Base-by-base conservation (phyloP, 2,888 invertebrate species). In the Lissonota sp. region DNA sequence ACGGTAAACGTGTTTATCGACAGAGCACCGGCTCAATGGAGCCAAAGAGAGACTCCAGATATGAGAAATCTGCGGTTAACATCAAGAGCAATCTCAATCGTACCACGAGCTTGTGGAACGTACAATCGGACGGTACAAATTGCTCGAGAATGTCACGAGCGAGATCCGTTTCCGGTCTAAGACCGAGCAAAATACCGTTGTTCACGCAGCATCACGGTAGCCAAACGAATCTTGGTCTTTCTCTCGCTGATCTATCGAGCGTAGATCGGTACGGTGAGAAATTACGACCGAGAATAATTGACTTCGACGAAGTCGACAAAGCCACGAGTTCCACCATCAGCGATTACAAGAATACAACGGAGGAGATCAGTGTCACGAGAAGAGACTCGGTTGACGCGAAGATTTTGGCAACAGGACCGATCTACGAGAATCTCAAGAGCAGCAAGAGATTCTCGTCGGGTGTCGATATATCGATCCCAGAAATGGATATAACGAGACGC, bases 241-340 rank as follows among this genome's bases (percentile, higher is more conserved):
- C 92, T 91, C 90, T 92, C 86, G 89, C 88, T 86, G 91, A 92
- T 91, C 90, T 92, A 88, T 87, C 88, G 26, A 82, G 84, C 57
- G 90, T 90, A 90, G 91, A 91, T 91, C 91, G 90, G 5, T 83
- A 80, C 80, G 87, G 62, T 79, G 91, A 91, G 90, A 75, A 79
- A 62, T 70, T 49, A 8, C 69, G 79, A 10, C 82, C 79, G 6
- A 83, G 70, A 10, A 79, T 86, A 60, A 80, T 85, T 42, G 87
- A 86, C 37, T 71, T 86, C 4, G 91, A 91, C 79, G 90, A 90
- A 81, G 87, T 90, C 14, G 92, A 91, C 69, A 84, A 89, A 6
- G 88, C 90, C 4, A 44, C 72, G 37, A 84, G 90, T 8, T 88
- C 88, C 62, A 91, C 26, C 1, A 26, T 90, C 64, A 87, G 90